Percentiles rank a stretch among this genome's conserved stretches.
These are phyloP conservation scores for Fabriciana adippe DNA, from an alignment of 2,888 invertebrate genomes.

Conservation along the genomic window DNA sequence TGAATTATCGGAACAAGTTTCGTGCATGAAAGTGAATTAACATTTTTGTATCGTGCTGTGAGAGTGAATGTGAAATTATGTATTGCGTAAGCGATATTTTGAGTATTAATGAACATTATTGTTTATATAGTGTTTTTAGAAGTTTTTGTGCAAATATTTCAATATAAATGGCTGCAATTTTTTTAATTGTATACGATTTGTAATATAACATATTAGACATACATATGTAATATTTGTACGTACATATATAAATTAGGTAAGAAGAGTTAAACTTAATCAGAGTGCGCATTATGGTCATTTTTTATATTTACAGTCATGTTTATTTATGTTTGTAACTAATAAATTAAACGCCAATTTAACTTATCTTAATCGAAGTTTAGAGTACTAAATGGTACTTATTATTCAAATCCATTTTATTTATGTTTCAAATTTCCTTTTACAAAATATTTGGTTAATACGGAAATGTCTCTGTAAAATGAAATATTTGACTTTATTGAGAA, in stretches of 20 bases:
- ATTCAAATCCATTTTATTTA: no score
- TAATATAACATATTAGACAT: not conserved
- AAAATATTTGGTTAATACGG: not conserved
- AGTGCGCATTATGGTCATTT: no score
- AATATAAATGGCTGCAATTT: conserved; percentile 24
- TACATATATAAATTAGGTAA: no score
- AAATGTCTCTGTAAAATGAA: not conserved
- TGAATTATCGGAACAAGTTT: conserved; percentile 61
- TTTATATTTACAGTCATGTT: no score
- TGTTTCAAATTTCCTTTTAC: no score
- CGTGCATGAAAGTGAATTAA: conserved; percentile 76
- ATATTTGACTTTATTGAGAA: not conserved
- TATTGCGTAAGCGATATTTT: conserved; percentile 64
- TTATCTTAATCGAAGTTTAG: no score
- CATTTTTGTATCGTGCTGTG: conserved; percentile 60
- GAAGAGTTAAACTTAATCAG: no score
- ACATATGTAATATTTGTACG: no score
- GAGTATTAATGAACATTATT: conserved; percentile 55
- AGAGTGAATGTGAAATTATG: conserved; percentile 74
- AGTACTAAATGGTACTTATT: no score
- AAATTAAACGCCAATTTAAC: no score
- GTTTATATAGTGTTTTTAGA: conserved; percentile 13
- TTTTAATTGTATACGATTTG: not conserved
- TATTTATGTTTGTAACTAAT: no score
- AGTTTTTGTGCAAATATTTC: not conserved